Evolutionary conservation across 1,140 invertebrate genomes (phyloP).

Genomic region (Doryteuthis pealeii): DNA sequence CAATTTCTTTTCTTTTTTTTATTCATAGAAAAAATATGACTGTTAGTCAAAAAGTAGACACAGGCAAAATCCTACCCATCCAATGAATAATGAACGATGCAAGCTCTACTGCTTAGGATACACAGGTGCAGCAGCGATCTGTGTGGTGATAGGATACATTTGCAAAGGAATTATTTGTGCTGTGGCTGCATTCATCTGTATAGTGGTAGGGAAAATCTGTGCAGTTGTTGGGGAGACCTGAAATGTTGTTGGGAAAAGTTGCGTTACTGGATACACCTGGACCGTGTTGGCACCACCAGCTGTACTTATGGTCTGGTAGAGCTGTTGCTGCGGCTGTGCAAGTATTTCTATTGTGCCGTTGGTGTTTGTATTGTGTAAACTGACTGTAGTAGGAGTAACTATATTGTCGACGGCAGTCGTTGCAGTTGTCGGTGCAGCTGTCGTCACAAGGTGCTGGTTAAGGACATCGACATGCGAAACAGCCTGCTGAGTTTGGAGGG

Average conservation of each 20-base stretch:
- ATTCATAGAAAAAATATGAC: too few species aligned
- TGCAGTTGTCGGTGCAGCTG: too few species aligned
- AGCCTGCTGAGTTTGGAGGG: not conserved
- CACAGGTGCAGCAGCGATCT: not conserved
- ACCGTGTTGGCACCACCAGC: not conserved
- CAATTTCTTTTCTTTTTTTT: too few species aligned
- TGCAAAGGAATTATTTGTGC: not conserved
- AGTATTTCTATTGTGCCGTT: too few species aligned
- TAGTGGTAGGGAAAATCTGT: not conserved
- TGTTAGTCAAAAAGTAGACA: too few species aligned
- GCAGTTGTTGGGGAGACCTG: not conserved
- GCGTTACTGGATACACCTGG: not conserved
- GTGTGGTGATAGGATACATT: constrained; percentile 3
- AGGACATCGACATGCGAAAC: too few species aligned
- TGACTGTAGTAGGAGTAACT: too few species aligned
- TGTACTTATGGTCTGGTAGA: not conserved
- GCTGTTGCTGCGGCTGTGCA: not conserved
- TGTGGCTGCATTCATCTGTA: not conserved
- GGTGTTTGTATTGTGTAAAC: too few species aligned
- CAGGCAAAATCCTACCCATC: too few species aligned
- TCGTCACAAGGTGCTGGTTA: too few species aligned
- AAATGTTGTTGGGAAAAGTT: not conserved
- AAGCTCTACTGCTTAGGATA: not conserved
- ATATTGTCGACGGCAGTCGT: too few species aligned
- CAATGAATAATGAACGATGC: too few species aligned